Evolutionary conservation across 2,113 vertebrate genomes (phyloP).

Genomic region (Cyrtonyx montezumae): DNA sequence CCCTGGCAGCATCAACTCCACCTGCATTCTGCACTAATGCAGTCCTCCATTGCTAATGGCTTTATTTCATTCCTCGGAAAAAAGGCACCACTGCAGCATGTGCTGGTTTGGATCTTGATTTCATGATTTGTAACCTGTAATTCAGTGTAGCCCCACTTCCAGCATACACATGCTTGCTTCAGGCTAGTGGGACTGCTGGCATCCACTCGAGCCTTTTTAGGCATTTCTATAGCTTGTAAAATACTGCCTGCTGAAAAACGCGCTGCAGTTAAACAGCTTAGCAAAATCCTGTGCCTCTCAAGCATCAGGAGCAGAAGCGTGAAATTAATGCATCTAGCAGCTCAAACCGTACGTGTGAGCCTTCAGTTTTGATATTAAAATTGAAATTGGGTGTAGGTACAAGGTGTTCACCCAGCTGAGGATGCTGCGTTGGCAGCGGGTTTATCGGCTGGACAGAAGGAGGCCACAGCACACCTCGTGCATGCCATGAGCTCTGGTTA

Average conservation of each 20-base stretch:
- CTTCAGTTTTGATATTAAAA: background rate
- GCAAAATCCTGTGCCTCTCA: background rate
- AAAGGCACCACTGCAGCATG: fast-evolving
- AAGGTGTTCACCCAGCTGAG: background rate
- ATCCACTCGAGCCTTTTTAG: background rate
- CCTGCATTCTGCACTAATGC: fast-evolving
- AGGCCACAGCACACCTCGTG: background rate
- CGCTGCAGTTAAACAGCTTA: constrained; percentile 21
- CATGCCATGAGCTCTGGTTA: background rate
- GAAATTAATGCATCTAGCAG: background rate
- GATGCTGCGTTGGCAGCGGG: fast-evolving
- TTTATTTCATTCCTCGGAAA: background rate
- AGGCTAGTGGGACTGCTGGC: background rate
- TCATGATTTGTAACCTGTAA: background rate
- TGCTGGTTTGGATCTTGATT: background rate
- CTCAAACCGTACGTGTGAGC: background rate
- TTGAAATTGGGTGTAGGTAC: background rate
- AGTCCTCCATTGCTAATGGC: fast-evolving
- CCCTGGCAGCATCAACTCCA: fast-evolving
- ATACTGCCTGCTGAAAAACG: background rate
- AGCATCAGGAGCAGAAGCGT: background rate
- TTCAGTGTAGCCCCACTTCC: background rate
- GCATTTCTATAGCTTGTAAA: background rate
- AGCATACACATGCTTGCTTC: background rate
- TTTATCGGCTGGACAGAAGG: fast-evolving